Evolutionary conservation across 2,888 invertebrate genomes (phyloP).

Genomic region (Tanypteryx hageni): DNA sequence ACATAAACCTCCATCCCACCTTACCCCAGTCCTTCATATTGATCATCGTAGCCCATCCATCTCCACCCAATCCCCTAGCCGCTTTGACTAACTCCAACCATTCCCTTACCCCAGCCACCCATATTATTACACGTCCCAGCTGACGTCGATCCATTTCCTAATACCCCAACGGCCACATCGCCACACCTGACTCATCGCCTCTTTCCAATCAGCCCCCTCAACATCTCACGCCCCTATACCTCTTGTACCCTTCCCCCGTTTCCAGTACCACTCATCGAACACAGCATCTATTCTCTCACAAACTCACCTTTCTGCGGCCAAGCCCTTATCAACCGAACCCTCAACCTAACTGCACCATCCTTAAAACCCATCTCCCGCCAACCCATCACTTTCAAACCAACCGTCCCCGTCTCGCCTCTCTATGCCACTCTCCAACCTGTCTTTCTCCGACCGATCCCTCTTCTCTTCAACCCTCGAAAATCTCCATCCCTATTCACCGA

Average conservation of each 20-base stretch:
- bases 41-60: neutral
- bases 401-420: neutral
- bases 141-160: neutral
- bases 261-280: no score
- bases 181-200: neutral
- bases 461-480: neutral
- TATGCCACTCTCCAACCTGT: neutral
- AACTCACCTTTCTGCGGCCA: neutral
- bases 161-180: neutral
- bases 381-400: constrained; percentile 16
- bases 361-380: neutral
- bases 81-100: neutral
- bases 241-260: no score
- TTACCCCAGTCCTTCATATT: neutral
- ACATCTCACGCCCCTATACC: no score
- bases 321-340: neutral
- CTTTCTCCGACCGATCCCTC: neutral
- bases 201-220: neutral
- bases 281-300: no score
- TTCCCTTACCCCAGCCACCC: neutral
- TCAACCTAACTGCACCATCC: neutral
- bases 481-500: neutral
- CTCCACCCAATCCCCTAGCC: neutral
- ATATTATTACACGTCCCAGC: neutral
- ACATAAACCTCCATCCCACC: neutral